Percentiles rank a stretch among this genome's conserved stretches.
Conservation (phyloP, 2,797 vertebrate genomes). For the Otus scops region DNA sequence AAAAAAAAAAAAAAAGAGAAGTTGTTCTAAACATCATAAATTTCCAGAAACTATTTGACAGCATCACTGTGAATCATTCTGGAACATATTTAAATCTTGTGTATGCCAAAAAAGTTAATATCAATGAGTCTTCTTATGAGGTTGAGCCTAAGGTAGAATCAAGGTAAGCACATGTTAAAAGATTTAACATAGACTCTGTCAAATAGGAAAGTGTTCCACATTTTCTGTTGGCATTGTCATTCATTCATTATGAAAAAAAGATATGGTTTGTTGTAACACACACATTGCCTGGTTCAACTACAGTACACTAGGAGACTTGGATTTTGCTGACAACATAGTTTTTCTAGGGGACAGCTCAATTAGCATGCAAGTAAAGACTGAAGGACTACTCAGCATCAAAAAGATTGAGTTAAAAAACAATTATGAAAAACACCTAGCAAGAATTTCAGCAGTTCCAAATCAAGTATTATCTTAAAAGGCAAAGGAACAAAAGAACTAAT, state of each 20-base stretch:
- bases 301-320: neutral
- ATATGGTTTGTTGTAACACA: neutral
- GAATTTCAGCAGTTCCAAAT: constrained; percentile 15
- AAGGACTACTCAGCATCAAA: neutral
- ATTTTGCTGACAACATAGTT: neutral
- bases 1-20: neutral
- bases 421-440: constrained; percentile 11
- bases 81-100: neutral
- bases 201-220: neutral
- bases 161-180: neutral
- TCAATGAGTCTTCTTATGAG: neutral
- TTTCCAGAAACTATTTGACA: neutral
- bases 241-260: neutral
- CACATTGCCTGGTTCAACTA: neutral
- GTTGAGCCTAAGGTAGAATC: neutral
- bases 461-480: constrained; percentile 35
- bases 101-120: neutral
- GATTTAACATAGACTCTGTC: neutral
- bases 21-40: neutral
- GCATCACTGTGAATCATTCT: neutral
- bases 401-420: neutral
- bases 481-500: constrained; percentile 33
- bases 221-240: neutral
- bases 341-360: neutral
- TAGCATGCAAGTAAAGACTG: neutral